Evolutionary conservation across 2,113 vertebrate genomes (phyloP).

Genomic region (Chrysemys picta): DNA sequence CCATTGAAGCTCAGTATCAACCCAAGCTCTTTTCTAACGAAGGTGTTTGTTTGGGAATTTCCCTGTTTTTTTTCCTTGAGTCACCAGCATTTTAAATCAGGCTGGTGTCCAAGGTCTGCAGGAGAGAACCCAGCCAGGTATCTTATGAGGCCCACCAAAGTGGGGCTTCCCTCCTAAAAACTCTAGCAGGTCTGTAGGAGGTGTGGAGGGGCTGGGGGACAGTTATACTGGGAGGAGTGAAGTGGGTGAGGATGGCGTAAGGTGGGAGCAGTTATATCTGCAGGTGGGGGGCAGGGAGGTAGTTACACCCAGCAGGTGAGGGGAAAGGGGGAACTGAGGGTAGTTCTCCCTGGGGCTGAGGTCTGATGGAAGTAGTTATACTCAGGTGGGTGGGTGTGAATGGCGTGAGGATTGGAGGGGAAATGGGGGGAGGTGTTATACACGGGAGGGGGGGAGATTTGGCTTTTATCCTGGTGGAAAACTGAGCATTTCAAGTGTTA

Average conservation of each 20-base stretch:
- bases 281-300: neutral
- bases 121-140: neutral
- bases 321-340: neutral
- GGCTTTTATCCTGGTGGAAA: neutral
- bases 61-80: neutral
- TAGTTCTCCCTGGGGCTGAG: neutral
- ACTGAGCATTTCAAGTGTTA: neutral
- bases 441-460: neutral
- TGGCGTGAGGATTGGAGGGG: neutral
- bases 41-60: neutral
- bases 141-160: neutral
- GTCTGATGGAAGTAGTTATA: neutral
- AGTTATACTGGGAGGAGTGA: neutral
- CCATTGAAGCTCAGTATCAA: neutral
- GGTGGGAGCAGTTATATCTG: neutral
- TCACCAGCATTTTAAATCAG: neutral
- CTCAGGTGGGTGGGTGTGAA: neutral
- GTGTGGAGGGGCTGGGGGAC: neutral
- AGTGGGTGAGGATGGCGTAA: neutral
- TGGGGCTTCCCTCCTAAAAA: neutral
- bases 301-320: neutral
- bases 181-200: neutral
- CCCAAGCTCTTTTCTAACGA: neutral
- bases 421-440: neutral
- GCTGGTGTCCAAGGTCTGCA: neutral